Percentiles rank a stretch among this genome's conserved stretches.
These are phyloP conservation scores for Macrosiphum euphorbiae DNA, from an alignment of 2,888 invertebrate genomes.

Conservation along the genomic window DNA sequence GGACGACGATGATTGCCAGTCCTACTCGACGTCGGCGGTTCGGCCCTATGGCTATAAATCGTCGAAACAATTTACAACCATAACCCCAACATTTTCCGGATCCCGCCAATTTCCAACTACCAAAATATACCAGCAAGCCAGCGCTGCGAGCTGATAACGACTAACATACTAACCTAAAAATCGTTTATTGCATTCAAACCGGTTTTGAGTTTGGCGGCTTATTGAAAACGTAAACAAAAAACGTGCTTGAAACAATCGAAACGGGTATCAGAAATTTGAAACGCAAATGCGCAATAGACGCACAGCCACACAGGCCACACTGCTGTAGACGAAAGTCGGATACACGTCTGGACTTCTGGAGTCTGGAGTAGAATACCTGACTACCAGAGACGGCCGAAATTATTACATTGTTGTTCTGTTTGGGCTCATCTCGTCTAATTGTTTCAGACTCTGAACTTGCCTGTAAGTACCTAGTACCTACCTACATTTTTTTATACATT, in stretches of 20 bases:
- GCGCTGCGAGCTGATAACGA: neutral
- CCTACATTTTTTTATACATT: neutral
- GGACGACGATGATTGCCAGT: neutral
- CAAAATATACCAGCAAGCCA: too few species aligned
- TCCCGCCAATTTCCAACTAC: conserved; percentile 24
- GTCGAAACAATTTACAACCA: neutral
- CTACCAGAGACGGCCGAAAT: neutral
- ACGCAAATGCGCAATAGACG: neutral
- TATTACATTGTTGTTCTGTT: neutral
- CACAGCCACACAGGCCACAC: neutral
- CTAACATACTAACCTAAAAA: conserved; percentile 39
- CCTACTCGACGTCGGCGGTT: neutral
- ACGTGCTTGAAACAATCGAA: neutral
- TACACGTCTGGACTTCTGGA: neutral
- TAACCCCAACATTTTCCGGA: neutral
- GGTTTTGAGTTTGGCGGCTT: conserved; percentile 29
- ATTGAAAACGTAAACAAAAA: conserved; percentile 18
- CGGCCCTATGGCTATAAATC: neutral
- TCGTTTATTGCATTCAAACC: neutral
- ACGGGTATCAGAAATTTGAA: neutral
- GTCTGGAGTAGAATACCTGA: neutral
- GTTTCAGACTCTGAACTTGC: neutral
- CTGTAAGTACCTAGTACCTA: neutral
- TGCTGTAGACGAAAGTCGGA: neutral
- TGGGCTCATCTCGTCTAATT: neutral